These are phyloP conservation scores for Ophion ventricosus DNA, from an alignment of 2,888 invertebrate genomes.

Conservation along the genomic window DNA sequence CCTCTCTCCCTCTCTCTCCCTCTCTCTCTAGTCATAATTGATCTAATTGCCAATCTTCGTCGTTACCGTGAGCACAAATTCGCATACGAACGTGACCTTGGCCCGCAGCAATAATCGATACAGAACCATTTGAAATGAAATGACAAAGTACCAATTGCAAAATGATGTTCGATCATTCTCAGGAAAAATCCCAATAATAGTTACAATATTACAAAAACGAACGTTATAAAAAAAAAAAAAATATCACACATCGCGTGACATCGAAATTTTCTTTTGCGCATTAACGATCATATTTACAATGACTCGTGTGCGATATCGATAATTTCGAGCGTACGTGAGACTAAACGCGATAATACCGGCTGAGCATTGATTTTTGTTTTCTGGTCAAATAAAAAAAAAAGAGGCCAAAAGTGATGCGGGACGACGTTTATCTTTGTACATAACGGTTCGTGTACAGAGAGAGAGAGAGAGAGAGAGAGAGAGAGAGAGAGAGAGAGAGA, in stretches of 20 bases:
- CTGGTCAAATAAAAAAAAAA: not conserved
- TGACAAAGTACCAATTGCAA: not conserved
- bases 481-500: constrained; percentile 7
- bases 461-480: not conserved
- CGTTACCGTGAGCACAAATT: constrained; percentile 19
- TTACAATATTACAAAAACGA: not conserved
- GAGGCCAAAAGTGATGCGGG: not conserved
- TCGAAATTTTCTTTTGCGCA: not conserved
- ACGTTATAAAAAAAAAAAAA: not conserved
- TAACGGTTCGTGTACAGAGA: not conserved
- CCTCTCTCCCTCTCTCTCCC: not conserved
- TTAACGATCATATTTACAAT: no score
- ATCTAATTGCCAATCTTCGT: constrained; percentile 53
- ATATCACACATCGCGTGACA: not conserved
- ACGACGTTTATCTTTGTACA: constrained; percentile 12
- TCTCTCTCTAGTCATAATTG: constrained; percentile 43
- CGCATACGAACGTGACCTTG: constrained; percentile 11
- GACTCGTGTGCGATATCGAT: no score
- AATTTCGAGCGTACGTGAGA: not conserved
- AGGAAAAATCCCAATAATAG: not conserved
- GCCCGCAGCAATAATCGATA: not conserved
- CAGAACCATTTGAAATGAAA: constrained; percentile 13
- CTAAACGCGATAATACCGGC: not conserved
- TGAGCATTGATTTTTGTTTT: not conserved
- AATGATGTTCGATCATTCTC: not conserved